Conservation (phyloP, 1,140 invertebrate genomes). For the Aphelinus atriplicis region DNA sequence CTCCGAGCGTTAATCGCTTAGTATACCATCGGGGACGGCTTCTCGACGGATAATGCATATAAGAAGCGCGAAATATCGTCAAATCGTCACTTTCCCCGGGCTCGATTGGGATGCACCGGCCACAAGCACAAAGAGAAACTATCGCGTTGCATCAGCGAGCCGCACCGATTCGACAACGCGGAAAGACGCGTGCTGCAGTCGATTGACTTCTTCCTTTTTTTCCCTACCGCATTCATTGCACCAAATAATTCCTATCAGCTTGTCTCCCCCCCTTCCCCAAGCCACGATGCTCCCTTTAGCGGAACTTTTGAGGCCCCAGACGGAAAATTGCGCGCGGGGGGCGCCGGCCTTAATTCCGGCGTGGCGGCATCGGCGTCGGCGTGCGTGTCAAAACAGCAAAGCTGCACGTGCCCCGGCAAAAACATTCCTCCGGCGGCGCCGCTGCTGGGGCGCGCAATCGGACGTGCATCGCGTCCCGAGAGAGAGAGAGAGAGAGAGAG, state of each 20-base stretch:
- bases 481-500: too few species aligned
- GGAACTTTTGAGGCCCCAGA: too few species aligned
- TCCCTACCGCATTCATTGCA: neutral
- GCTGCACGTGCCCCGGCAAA: constrained; percentile 17
- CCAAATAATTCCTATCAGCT: constrained; percentile 12
- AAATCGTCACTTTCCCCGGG: too few species aligned
- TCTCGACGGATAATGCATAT: too few species aligned
- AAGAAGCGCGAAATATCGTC: too few species aligned
- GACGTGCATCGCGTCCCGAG: too few species aligned
- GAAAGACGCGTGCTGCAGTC: constrained; percentile 46
- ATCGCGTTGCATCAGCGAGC: constrained; percentile 47
- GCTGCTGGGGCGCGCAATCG: neutral
- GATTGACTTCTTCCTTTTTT: constrained; percentile 39
- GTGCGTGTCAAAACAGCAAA: constrained; percentile 48
- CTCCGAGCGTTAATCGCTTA: too few species aligned
- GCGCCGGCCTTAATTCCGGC: constrained; percentile 29
- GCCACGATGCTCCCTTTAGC: neutral
- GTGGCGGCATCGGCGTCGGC: constrained; percentile 41
- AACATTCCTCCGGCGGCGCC: constrained; percentile 4
- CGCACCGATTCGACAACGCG: constrained; percentile 51
- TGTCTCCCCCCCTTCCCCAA: constrained; percentile 5
- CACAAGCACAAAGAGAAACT: too few species aligned
- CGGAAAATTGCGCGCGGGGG: too few species aligned
- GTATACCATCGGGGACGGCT: too few species aligned
- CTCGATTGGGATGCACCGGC: too few species aligned